A percentile compares a stretch with the other conserved stretches of the same genome.
Conservation (phyloP, 2,888 invertebrate species). For the Orchesellides sinensis region DNA sequence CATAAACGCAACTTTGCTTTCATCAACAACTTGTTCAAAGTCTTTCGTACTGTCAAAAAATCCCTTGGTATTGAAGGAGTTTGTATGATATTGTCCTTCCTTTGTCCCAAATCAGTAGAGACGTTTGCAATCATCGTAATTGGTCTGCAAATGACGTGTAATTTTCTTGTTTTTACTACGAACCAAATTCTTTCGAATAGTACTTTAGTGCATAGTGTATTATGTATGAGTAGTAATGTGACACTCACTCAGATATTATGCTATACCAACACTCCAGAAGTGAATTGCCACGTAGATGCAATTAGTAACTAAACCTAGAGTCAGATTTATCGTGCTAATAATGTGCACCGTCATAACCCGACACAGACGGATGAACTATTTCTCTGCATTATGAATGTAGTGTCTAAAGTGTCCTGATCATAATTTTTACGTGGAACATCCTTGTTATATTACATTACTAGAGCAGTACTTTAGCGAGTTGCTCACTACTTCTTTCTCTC, state of each 20-base stretch:
- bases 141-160: conserved; percentile 43
- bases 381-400: too few relatives aligned
- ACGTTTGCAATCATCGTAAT: conserved; percentile 38
- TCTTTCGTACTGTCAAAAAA: neutral
- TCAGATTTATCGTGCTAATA: neutral
- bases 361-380: too few relatives aligned
- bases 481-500: too few relatives aligned
- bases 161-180: neutral
- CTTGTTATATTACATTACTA: too few relatives aligned
- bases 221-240: too few relatives aligned
- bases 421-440: too few relatives aligned
- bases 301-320: conserved; percentile 8
- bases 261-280: neutral
- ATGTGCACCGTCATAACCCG: neutral
- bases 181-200: neutral
- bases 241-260: too few relatives aligned
- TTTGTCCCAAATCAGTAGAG: conserved; percentile 19
- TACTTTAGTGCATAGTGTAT: too few relatives aligned
- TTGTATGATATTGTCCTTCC: conserved; percentile 3
- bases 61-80: neutral
- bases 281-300: conserved; percentile 2
- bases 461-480: too few relatives aligned
- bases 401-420: too few relatives aligned
- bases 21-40: neutral
- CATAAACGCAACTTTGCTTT: neutral